phyloP scores from a whole-genome alignment of 2,888 invertebrate genomes.

The Ypsolopha sequella region DNA sequence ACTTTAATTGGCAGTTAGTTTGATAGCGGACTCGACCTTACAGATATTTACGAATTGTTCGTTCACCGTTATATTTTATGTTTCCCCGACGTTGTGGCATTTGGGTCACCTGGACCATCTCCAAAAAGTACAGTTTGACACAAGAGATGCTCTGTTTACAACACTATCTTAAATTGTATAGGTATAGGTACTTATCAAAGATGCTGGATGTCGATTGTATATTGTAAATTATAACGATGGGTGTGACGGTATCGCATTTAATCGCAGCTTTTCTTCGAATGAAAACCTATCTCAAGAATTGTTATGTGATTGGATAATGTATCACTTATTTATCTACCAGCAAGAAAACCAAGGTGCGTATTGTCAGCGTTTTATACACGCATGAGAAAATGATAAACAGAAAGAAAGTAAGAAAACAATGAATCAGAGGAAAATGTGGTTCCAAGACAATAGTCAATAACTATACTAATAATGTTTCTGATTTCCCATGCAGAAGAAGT shows the following conservation, averaged over 20 bases:
- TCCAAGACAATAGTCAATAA: too few species aligned
- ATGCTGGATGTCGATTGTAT: too few species aligned
- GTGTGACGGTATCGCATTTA: too few species aligned
- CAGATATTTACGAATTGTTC: constrained; percentile 32
- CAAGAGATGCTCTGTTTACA: too few species aligned
- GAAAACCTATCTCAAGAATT: too few species aligned
- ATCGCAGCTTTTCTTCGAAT: too few species aligned
- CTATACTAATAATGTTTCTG: neutral
- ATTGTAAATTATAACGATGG: too few species aligned
- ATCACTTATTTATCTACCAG: too few species aligned
- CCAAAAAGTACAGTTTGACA: constrained; percentile 33
- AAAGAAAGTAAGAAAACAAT: constrained; percentile 13
- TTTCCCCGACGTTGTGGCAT: constrained; percentile 35
- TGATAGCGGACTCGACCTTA: constrained; percentile 4
- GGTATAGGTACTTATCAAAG: too few species aligned
- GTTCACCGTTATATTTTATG: constrained; percentile 26
- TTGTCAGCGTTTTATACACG: neutral
- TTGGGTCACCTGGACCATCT: constrained; percentile 57
- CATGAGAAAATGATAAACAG: constrained; percentile 11
- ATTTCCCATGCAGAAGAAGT: constrained; percentile 4
- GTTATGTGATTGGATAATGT: too few species aligned
- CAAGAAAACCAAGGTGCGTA: too few species aligned
- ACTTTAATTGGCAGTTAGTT: constrained; percentile 8
- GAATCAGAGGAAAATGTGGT: neutral
- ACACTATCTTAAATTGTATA: too few species aligned